Percentiles rank a stretch among this genome's conserved stretches.
These are phyloP conservation scores for Ephialtes manifestator DNA, from an alignment of 2,888 invertebrate species.

Conservation along the genomic window DNA sequence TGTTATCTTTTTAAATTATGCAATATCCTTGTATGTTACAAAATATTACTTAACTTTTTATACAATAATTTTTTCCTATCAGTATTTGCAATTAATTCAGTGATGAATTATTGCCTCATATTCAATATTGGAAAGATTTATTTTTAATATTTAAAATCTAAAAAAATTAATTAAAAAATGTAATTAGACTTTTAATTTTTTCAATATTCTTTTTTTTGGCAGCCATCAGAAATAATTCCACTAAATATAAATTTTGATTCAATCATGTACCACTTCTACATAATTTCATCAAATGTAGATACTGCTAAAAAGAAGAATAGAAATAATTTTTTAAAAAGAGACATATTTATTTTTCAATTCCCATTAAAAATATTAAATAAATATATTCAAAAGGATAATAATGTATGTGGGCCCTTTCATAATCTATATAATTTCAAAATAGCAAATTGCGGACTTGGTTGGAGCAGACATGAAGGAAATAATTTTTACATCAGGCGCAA, in stretches of 20 bases:
- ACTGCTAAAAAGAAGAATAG: neutral
- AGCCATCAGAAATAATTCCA: no score
- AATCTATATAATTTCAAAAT: conserved; percentile 66
- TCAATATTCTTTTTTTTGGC: no score
- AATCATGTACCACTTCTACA: neutral
- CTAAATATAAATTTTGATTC: neutral
- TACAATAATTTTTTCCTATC: no score
- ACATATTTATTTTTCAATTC: neutral
- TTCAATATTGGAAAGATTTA: neutral
- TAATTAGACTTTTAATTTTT: no score
- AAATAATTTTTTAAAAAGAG: neutral
- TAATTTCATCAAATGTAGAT: neutral
- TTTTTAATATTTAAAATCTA: neutral
- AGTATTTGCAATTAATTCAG: no score
- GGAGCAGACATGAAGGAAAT: conserved; percentile 99
- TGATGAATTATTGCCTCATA: neutral
- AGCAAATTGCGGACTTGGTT: conserved; percentile 95
- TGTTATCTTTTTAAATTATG: no score
- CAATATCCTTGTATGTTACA: no score
- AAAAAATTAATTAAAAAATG: no score
- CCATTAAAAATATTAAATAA: neutral
- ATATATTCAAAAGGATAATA: neutral
- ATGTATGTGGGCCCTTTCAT: neutral
- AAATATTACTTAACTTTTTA: no score
- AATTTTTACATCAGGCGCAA: conserved; percentile 99